These are phyloP conservation scores for Herpailurus yagouaroundi DNA, from an alignment of 2,113 vertebrate genomes.

Conservation along the genomic window DNA sequence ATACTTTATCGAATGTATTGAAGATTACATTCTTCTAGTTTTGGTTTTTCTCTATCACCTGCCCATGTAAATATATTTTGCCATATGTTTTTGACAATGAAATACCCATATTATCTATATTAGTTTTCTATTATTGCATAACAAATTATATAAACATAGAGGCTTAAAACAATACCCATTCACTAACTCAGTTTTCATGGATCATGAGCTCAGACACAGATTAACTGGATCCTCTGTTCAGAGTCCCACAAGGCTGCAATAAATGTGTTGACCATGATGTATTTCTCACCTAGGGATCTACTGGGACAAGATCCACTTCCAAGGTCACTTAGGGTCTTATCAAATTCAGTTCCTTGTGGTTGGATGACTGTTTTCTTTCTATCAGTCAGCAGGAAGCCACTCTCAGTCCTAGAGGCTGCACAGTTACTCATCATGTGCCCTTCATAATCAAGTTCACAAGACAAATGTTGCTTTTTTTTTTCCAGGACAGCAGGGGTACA, in stretches of 20 bases:
- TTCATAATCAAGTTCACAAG: rapidly evolving
- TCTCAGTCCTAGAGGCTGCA: too few species aligned
- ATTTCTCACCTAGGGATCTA: background rate
- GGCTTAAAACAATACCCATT: background rate
- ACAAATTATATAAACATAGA: background rate
- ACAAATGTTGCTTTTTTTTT: background rate
- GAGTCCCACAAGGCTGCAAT: background rate
- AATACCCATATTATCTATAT: background rate
- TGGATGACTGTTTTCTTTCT: background rate
- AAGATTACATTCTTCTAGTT: background rate
- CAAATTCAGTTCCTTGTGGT: background rate
- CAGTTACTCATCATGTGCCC: rapidly evolving
- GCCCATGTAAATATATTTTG: background rate
- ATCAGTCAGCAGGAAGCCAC: background rate
- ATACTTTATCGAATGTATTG: background rate
- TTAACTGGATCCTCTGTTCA: background rate
- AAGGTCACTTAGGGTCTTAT: background rate
- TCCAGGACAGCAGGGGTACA: background rate
- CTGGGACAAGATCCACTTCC: background rate
- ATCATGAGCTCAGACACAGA: background rate
- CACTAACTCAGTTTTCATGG: background rate
- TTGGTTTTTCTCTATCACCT: background rate
- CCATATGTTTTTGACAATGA: background rate
- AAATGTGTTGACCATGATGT: rapidly evolving
- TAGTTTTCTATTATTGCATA: background rate